Evolutionary conservation across 1,140 invertebrate species (phyloP), one percentile per base, ranked within the genome.

Genomic region (Gryllus bimaculatus): DNA sequence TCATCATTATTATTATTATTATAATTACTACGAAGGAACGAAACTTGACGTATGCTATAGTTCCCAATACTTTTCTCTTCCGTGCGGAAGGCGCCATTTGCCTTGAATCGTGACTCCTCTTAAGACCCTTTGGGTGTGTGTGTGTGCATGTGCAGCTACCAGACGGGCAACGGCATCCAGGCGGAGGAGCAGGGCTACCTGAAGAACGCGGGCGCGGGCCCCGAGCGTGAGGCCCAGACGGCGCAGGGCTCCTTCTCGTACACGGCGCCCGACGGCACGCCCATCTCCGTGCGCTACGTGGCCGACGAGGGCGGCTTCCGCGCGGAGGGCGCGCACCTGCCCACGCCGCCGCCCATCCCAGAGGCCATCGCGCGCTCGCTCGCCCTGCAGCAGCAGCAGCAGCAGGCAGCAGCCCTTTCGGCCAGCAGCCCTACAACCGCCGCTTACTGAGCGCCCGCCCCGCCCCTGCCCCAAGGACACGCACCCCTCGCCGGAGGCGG

Each of bases 121-220:
- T 1, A 39, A 2, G 5, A 39, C 26, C 1, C 5, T 39, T 39
- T 5, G 26, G 1, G 26, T 5, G 26, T 39, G 26, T 39, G n/a
- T n/a, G n/a, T 66, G 54, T 66, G 10, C 54, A 48, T 8, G 15
- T 73, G n/a, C 79, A 90, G 89, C 82, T 92, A 89, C 82, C 90
- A 91, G 84, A 90, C 90, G 26, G 89, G 86, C 0, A 91, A 92
- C 82, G 91, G 91, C 48, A 91, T 91, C 21, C 86, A 88, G 79
- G 88, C 89, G 8, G 87, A 91, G 84, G 90, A 91, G 82, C 84
- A 85, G 21, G 89, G 89, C 8, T 90, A 87, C 80, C 85, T 89
- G 80, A 91, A 90, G 83, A 85, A 87, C 80, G 82, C 89, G 74
- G 85, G 88, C 13, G 83, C 81, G 20, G 86, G 89, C 73, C 87